Base-by-base conservation (phyloP, 2,888 invertebrate genomes). In the Malthinus flaveolus region DNA sequence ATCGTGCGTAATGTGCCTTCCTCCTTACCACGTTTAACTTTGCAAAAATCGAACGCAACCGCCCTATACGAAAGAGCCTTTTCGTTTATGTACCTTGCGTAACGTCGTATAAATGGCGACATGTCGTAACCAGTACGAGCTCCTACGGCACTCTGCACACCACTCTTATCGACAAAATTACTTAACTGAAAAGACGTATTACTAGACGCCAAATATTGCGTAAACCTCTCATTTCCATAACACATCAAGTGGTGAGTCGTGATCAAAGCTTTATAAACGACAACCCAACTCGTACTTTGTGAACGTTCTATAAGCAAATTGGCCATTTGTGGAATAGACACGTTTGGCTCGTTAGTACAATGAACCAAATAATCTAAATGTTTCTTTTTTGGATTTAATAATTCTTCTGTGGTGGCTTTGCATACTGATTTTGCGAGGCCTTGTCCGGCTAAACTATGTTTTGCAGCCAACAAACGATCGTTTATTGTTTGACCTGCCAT, bases 361-460 rank as follows among this genome's bases (percentile, higher is more conserved):
- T 98, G 97, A 75, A 99, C 91, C 81, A 99, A 86, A 87, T 99
- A 99, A 83, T 99, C 99, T 81, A 99, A 89, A 86, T 99, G 99
- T 84, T 99, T 99, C 88, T 97, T 97, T 86, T 99, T 99, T 65
- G 99, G 99, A 67, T 96, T 97, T 82, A 98, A 94, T 84, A 98
- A 88, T 85, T 99, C 99, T 86, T 99, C 99, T 70, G 99, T 99
- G 68, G 99, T 99, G 64, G 99, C 97, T 87, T 99, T 99, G 86
- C 99, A 98, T 72, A 99, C 98, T 70, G 97, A 95, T 85, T 99
- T 99, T 66, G 98, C 99, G 76, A 99, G 86, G 73, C 98, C 97
- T 85, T 98, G 98, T 74, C 99, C 99, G 80, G 98, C 97, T 80
- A 99, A 88, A 82, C 97, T 97, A 84, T 98, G 97, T 80, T 95